Conservation (phyloP, 2,113 vertebrate species). For the Nycticebus coucang region DNA sequence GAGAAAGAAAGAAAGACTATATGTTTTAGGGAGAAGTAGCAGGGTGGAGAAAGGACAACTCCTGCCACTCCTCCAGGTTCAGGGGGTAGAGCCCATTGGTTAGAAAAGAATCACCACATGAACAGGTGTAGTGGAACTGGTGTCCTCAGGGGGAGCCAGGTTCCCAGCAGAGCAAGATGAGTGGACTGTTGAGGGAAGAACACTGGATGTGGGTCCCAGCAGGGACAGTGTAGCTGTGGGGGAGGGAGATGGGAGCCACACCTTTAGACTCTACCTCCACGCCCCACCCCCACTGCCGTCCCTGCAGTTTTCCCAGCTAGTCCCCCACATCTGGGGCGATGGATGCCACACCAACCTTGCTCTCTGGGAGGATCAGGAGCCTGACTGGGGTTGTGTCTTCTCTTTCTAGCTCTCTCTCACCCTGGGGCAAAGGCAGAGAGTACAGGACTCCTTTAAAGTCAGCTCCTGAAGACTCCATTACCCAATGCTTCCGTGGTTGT, state of each 20-base stretch:
- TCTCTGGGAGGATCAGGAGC: neutral
- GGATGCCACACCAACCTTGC: neutral
- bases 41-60: neutral
- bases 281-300: too few species aligned
- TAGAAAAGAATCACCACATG: neutral
- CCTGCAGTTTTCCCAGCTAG: neutral
- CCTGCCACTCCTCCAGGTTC: neutral
- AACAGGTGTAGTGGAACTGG: neutral
- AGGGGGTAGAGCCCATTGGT: too few species aligned
- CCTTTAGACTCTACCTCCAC: neutral
- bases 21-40: neutral
- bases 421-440: neutral
- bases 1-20: too few species aligned
- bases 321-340: rapidly evolving
- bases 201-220: neutral
- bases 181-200: neutral
- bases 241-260: neutral
- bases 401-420: too few species aligned
- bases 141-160: neutral
- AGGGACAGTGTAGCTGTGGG: neutral
- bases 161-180: neutral
- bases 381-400: neutral
- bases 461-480: too few species aligned
- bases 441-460: neutral
- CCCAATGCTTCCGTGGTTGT: neutral